These are phyloP conservation scores for Megalops atlanticus DNA, from an alignment of 2,113 vertebrate species.

Conservation along the genomic window DNA sequence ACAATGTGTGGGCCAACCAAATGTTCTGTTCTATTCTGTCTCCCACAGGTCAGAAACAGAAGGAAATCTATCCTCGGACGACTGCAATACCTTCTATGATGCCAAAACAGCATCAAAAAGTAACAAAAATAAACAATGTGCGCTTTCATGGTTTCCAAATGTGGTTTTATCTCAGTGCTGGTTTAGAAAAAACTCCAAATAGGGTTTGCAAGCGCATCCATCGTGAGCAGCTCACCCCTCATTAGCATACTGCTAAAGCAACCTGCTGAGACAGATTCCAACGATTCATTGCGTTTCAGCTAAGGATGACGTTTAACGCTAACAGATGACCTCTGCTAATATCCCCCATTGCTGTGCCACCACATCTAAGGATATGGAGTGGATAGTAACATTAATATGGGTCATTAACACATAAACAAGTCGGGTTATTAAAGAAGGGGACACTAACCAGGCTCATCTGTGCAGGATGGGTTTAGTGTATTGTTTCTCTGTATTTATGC, in stretches of 20 bases:
- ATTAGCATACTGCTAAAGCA: not conserved
- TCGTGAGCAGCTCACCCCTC: not conserved
- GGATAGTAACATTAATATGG: not conserved
- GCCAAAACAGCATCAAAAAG: not conserved
- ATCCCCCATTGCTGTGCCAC: not conserved
- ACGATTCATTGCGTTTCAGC: too few relatives aligned
- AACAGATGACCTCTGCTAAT: not conserved
- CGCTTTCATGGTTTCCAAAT: not conserved
- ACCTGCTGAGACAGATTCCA: not conserved
- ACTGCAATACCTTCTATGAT: too few relatives aligned
- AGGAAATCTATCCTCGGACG: too few relatives aligned
- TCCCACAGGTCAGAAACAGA: too few relatives aligned
- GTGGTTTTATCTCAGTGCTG: not conserved
- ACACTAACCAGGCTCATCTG: not conserved
- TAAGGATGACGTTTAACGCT: not conserved
- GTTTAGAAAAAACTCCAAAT: not conserved
- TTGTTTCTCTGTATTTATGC: not conserved
- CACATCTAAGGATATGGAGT: not conserved
- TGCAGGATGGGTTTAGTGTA: not conserved
- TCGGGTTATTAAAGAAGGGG: slow-evolving; percentile 2
- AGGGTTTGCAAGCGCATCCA: not conserved
- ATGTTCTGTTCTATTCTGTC: too few relatives aligned
- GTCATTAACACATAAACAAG: slow-evolving; percentile 3
- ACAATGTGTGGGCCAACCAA: too few relatives aligned
- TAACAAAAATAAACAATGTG: not conserved